These are phyloP conservation scores for Numenius phaeopus DNA, from an alignment of 2,797 vertebrate species.

Conservation along the genomic window DNA sequence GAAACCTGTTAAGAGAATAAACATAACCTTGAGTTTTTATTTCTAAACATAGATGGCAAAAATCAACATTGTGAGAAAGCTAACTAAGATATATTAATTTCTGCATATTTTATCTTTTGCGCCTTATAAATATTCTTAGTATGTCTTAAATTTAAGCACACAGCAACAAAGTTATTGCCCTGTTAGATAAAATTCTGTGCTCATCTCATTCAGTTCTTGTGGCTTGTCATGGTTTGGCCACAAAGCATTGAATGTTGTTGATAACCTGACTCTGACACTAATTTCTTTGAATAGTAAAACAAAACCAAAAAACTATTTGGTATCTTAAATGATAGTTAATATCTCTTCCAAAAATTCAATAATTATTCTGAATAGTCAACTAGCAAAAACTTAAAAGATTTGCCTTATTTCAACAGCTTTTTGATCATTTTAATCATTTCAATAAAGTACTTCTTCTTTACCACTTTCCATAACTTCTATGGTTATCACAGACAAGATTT, in stretches of 20 bases:
- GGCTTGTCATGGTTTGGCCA: not conserved
- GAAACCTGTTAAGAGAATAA: not conserved
- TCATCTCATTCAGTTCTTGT: not conserved
- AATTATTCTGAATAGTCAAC: not conserved
- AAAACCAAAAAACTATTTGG: accelerated
- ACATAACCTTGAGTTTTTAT: not conserved
- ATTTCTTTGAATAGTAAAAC: not conserved
- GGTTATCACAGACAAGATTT: not conserved
- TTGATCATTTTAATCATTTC: not conserved
- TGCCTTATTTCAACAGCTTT: not conserved
- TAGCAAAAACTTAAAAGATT: not conserved
- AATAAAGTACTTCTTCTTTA: not conserved
- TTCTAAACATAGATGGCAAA: not conserved
- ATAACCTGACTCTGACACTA: not conserved
- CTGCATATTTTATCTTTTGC: not conserved
- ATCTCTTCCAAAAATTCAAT: not conserved
- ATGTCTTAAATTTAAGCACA: not conserved
- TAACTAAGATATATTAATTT: not conserved
- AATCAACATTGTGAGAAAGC: not conserved
- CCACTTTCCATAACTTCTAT: not conserved
- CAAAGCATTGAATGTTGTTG: not conserved
- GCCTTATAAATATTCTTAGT: not conserved
- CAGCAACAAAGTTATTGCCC: not conserved
- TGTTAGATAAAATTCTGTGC: not conserved
- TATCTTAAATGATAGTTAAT: not conserved